Percentiles rank a stretch among this genome's conserved stretches.
phyloP scores from a whole-genome alignment of 2,888 invertebrate species.

The Biston betularia region DNA sequence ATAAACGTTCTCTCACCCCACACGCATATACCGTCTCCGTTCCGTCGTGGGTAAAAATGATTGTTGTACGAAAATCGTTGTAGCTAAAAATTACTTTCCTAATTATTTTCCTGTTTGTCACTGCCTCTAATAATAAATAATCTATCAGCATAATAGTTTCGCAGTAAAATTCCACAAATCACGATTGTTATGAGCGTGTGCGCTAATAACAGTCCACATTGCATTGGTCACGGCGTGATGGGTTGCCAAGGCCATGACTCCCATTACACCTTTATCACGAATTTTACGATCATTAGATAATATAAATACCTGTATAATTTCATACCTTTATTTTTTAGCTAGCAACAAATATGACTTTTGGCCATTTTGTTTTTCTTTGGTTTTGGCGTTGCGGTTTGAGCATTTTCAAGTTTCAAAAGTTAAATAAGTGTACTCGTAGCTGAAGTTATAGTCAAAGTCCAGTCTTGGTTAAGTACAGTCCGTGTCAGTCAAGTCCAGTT shows the following conservation, averaged over 20 bases:
- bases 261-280: slow-evolving; percentile 19
- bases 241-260: slow-evolving; percentile 31
- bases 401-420: no score
- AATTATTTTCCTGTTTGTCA: slow-evolving; percentile 4
- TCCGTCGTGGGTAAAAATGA: no score
- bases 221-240: slow-evolving; percentile 31
- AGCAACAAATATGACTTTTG: background rate
- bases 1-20: no score
- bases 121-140: background rate
- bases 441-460: no score
- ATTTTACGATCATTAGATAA: slow-evolving; percentile 9
- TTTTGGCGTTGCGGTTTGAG: no score
- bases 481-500: no score
- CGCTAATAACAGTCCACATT: slow-evolving; percentile 9
- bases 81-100: background rate
- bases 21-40: no score
- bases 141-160: background rate
- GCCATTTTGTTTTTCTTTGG: no score
- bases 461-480: no score
- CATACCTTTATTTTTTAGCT: background rate
- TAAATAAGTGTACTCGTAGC: no score
- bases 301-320: background rate
- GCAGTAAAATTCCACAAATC: slow-evolving; percentile 10
- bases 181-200: slow-evolving; percentile 9
- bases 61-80: no score